A percentile compares a stretch with the other conserved stretches of the same genome.
Conservation (phyloP, 2,888 invertebrate genomes). For the Charanyca ferruginea region DNA sequence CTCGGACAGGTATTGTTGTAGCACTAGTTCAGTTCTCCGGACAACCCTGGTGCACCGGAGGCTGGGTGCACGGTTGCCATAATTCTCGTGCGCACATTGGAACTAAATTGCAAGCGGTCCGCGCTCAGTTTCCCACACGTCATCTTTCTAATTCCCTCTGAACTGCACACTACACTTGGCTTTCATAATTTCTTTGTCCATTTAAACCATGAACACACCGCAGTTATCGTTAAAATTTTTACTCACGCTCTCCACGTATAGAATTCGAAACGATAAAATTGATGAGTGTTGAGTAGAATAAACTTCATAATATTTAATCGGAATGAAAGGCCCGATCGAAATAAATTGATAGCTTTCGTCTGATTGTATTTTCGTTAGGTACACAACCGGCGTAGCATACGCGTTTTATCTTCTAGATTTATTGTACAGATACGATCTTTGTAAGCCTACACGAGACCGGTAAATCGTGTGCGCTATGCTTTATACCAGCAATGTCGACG, state of each 20-base stretch:
- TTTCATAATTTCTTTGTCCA: conserved; percentile 75
- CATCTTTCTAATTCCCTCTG: conserved; percentile 85
- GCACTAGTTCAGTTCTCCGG: conserved; percentile 16
- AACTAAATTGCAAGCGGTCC: conserved; percentile 83
- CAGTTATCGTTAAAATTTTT: conserved; percentile 50
- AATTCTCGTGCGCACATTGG: conserved; percentile 84
- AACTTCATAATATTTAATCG: conserved; percentile 70
- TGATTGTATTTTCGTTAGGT: conserved; percentile 77
- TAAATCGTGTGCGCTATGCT: conserved; percentile 79
- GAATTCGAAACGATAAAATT: conserved; percentile 56
- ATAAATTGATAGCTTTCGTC: conserved; percentile 72
- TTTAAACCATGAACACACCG: conserved; percentile 64
- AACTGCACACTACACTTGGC: conserved; percentile 75
- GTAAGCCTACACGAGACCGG: conserved; percentile 79
- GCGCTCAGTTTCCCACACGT: conserved; percentile 86
- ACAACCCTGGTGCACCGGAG: conserved; percentile 78
- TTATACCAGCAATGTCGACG: conserved; percentile 71
- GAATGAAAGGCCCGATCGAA: conserved; percentile 70
- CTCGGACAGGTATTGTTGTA: conserved; percentile 13
- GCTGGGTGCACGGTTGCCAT: conserved; percentile 82
- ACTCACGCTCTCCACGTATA: conserved; percentile 50
- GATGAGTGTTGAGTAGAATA: conserved; percentile 67
- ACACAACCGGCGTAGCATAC: conserved; percentile 68
- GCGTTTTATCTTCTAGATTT: conserved; percentile 87
- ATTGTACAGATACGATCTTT: conserved; percentile 87